phyloP scores from a whole-genome alignment of 2,113 vertebrate genomes.

The Planiliza haematocheilus region DNA sequence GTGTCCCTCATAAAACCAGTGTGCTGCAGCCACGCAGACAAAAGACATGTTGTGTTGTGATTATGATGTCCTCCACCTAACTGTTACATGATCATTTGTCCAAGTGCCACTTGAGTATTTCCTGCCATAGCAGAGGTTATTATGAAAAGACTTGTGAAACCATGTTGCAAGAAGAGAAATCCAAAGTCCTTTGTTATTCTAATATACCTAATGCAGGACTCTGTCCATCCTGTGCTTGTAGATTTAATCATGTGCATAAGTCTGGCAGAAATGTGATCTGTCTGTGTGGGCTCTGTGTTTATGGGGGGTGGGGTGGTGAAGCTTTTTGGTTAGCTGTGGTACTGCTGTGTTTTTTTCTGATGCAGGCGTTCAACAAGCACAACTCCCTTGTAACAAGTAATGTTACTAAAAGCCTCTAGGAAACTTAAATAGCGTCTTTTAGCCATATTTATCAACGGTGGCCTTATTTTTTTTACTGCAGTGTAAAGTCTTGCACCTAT shows the following conservation, averaged over 20 bases:
- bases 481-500: too few relatives aligned
- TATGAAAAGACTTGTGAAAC: slow-evolving; percentile 23
- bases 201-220: background rate
- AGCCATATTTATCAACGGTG: too few relatives aligned
- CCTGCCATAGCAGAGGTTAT: slow-evolving; percentile 7
- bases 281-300: background rate
- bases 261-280: slow-evolving; percentile 14
- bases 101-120: slow-evolving; percentile 26
- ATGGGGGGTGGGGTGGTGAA: background rate
- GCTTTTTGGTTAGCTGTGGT: too few relatives aligned
- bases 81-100: slow-evolving; percentile 40
- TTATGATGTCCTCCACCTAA: slow-evolving; percentile 28
- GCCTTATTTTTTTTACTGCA: too few relatives aligned
- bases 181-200: slow-evolving; percentile 26
- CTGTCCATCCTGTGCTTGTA: background rate
- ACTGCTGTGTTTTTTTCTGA: background rate
- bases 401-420: too few relatives aligned
- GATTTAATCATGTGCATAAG: slow-evolving; percentile 5
- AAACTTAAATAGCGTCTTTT: too few relatives aligned
- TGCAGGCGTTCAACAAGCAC: too few relatives aligned
- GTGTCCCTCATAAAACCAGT: slow-evolving; percentile 21
- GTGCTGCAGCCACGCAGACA: slow-evolving; percentile 50
- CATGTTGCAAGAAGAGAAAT: slow-evolving; percentile 4
- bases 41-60: slow-evolving; percentile 56
- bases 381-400: too few relatives aligned